Conservation (phyloP, 1,140 invertebrate genomes). For the Solenopsis invicta region DNA sequence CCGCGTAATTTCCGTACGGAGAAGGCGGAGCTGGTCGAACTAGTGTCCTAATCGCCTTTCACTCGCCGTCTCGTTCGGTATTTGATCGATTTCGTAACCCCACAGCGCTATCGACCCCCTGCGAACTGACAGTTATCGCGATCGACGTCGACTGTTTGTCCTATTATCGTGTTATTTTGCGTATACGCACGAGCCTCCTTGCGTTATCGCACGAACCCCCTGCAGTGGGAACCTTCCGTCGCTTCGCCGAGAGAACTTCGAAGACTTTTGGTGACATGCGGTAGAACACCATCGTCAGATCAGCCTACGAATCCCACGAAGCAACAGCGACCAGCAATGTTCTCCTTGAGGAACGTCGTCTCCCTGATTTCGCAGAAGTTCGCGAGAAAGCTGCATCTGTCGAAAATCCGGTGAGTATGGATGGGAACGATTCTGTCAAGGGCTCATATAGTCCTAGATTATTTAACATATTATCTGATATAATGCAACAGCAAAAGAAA, state of each 20-base stretch:
- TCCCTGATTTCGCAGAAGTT: constrained; percentile 5
- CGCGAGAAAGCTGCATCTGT: constrained; percentile 73
- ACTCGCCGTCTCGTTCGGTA: background rate
- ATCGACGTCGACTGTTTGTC: constrained; percentile 3
- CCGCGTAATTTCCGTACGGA: too few species aligned
- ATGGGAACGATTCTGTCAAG: background rate
- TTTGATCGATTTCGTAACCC: constrained; percentile 20
- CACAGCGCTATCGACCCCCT: constrained; percentile 17
- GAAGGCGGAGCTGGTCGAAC: background rate
- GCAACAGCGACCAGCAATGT: constrained; percentile 51
- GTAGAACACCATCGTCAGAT: constrained; percentile 17
- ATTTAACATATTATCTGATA: too few species aligned
- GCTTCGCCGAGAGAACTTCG: too few species aligned
- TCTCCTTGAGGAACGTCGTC: constrained; percentile 50
- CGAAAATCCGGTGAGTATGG: constrained; percentile 75
- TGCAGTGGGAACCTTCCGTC: background rate
- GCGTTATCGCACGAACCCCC: background rate
- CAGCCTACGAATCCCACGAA: background rate
- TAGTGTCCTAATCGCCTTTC: constrained; percentile 31
- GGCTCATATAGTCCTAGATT: background rate
- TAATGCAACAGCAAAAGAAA: too few species aligned
- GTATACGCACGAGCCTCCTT: background rate
- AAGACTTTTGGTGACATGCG: background rate
- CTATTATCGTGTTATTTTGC: background rate
- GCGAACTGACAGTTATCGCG: background rate